Base-by-base conservation (phyloP, 92 coral and sea anemone species). In the Desmophyllum pertusum region DNA sequence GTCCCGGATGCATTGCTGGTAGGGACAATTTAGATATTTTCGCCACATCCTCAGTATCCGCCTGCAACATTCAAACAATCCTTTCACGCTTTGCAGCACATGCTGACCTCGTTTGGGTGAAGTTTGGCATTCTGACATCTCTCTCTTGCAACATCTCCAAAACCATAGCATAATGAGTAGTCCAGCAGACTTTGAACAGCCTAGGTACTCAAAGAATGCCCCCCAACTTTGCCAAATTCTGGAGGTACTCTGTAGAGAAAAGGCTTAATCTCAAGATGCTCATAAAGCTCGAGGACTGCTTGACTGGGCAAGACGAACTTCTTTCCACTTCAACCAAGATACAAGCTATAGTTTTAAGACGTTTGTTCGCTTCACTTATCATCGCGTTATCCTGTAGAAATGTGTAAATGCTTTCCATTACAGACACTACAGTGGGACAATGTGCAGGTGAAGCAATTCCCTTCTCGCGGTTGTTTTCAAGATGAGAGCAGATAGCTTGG, bases 181-280 rank as follows among this genome's bases (percentile, higher is more conserved):
- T 31, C 62, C 46, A 11, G 70, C 94, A 31, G 61, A 73, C 50
- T 48, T 55, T 29, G 68, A 40, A 41, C 89, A 80, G 8, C 92
- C 94, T 38, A 91, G 89, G 67, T 11, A 27, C 41, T 5, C 39
- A 69, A 91, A 88, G 35, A 91, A 27, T 4, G n/a, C 9, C 11
- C 23, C 25, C 30, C 48, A 76, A 84, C 48, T 43, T 69, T 6
- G n/a, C 94, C 84, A 68, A 84, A 57, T 41, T 84, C 66, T 35
- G 55, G 27, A 5, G 94, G 94, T 2, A 88, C 23, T 43, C 68
- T 88, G 87, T 91, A 91, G 3, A 88, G 87, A 62, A 52, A 91
- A 6, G 94, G 94, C 29, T 42, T 66, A 29, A 91, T 88, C 76
- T 78, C 89, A 6, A 64, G 70, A 19, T 46, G 0, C n/a, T 18